These are phyloP conservation scores for Ophraella communa DNA, from an alignment of 2,888 invertebrate species.

Conservation along the genomic window DNA sequence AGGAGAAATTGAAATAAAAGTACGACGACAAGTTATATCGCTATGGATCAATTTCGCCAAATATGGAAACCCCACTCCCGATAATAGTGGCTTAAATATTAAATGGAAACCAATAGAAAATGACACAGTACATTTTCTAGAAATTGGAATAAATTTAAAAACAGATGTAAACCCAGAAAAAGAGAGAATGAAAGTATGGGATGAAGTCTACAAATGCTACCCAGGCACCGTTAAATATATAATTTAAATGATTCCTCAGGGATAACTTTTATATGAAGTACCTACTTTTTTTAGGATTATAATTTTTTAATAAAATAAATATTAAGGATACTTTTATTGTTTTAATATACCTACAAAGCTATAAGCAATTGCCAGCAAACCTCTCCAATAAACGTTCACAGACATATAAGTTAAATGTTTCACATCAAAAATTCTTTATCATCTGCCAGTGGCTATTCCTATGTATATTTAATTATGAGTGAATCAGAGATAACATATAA, in stretches of 20 bases:
- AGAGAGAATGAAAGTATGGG: slow-evolving; percentile 49
- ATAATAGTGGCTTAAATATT: slow-evolving; percentile 17
- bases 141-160: slow-evolving; percentile 47
- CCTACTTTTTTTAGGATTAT: too few relatives aligned
- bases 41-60: slow-evolving; percentile 47
- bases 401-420: too few relatives aligned
- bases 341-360: too few relatives aligned
- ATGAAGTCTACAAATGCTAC: slow-evolving; percentile 24
- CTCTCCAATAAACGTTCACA: too few relatives aligned
- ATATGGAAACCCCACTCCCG: slow-evolving; percentile 43
- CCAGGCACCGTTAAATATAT: slow-evolving; percentile 8
- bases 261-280: too few relatives aligned
- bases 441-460: too few relatives aligned
- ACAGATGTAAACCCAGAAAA: slow-evolving; percentile 43
- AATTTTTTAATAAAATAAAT: too few relatives aligned
- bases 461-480: too few relatives aligned
- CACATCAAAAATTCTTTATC: too few relatives aligned
- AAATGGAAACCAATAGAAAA: slow-evolving; percentile 44
- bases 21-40: slow-evolving; percentile 28
- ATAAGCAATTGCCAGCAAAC: too few relatives aligned
- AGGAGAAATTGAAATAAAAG: slow-evolving; percentile 13
- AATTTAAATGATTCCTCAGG: not conserved
- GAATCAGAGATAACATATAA: too few relatives aligned
- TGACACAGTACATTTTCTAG: slow-evolving; percentile 43
- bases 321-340: too few relatives aligned